Evolutionary conservation across 2,888 invertebrate genomes (phyloP).

Genomic region (Monoplex corrugatus): DNA sequence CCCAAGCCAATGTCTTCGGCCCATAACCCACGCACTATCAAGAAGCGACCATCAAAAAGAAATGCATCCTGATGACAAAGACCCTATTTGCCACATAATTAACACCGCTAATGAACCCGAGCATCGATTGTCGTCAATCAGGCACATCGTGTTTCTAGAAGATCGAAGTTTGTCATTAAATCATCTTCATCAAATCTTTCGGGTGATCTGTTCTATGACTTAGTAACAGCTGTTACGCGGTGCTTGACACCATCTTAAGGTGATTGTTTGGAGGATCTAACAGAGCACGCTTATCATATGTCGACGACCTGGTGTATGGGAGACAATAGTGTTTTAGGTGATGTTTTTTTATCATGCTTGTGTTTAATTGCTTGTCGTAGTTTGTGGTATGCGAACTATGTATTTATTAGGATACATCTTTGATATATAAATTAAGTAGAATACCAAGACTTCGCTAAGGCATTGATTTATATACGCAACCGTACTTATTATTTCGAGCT

Average conservation of each 20-base stretch:
- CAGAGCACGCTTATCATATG: neutral
- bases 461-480: no score
- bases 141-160: neutral
- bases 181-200: neutral
- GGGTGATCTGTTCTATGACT: neutral
- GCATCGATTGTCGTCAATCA: neutral
- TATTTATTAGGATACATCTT: no score
- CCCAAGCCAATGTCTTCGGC: neutral
- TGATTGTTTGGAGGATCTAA: neutral
- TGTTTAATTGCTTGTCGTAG: neutral
- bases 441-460: no score
- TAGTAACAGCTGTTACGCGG: neutral
- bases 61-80: neutral
- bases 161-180: neutral
- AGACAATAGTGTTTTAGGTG: neutral
- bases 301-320: neutral
- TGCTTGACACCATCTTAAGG: neutral
- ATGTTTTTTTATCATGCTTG: neutral
- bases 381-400: no score
- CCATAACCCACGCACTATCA: neutral
- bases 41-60: neutral
- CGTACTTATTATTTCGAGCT: no score
- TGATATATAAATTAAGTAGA: no score
- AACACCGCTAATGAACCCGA: neutral
- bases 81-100: neutral